A percentile compares a stretch with the other conserved stretches of the same genome.
These are phyloP conservation scores for Chelonoidis abingdonii DNA, from an alignment of 2,113 vertebrate genomes.

Conservation along the genomic window DNA sequence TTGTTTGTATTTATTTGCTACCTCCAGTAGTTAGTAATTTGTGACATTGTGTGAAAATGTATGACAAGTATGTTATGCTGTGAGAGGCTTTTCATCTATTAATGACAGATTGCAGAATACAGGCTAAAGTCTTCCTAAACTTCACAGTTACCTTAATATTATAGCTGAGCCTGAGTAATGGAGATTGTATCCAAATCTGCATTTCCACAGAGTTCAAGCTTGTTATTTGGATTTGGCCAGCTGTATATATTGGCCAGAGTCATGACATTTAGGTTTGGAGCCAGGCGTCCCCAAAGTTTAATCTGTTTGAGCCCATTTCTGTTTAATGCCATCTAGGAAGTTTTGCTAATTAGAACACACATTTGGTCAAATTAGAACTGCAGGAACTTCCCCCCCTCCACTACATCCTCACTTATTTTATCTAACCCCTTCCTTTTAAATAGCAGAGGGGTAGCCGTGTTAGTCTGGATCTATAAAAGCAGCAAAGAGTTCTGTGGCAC, in stretches of 20 bases:
- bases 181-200: not conserved
- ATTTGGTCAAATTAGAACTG: conserved; percentile 6
- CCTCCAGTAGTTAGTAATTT: not conserved
- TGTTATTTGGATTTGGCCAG: not conserved
- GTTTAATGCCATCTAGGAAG: not conserved
- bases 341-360: not conserved
- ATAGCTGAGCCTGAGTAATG: not conserved
- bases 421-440: not conserved
- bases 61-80: not conserved
- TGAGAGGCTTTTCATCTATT: not conserved
- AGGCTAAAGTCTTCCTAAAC: not conserved
- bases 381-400: not conserved
- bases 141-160: fast-evolving
- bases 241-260: not conserved
- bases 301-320: not conserved
- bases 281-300: not conserved
- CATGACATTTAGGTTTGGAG: not conserved
- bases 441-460: too few species aligned
- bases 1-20: not conserved
- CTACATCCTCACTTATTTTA: not conserved
- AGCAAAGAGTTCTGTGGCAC: too few species aligned
- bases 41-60: not conserved
- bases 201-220: not conserved
- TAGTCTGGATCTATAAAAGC: too few species aligned
- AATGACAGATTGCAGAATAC: not conserved